Base-by-base conservation (phyloP, 2,113 vertebrate genomes). In the Neodontobutis hainanensis region DNA sequence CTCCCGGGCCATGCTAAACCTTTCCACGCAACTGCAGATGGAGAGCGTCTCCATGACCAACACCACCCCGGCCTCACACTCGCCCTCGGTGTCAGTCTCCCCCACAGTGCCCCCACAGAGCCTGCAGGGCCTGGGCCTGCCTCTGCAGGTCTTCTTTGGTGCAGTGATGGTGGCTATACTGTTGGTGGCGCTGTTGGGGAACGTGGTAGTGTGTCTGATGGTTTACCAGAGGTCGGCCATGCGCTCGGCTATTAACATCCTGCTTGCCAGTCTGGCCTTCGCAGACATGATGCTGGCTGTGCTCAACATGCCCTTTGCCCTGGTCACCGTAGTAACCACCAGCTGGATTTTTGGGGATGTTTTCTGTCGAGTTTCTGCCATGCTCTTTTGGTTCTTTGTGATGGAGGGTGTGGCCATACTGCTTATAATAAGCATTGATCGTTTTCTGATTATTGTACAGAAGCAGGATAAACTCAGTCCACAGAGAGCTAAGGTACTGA, bases 241-340 rank as follows among this genome's bases (percentile, higher is more conserved):
- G 97, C 91, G 97, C 76, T 99, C 97, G 1, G 97, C 97, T 60
- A 99, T 99, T 91, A 99, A 99, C 89, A 97, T 98, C 85, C 94
- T 99, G 35, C 87, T 99, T 63, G 97, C 97, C 60, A 99, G 95
- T 81, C 86, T 99, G 85, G 97, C 97, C 47, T 97, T 98, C 70
- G 95, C 97, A 6, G 97, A 99, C 89, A 95, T 98, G 95, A 92
- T 97, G 92, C 92, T 99, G 69, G 95, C 97, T 32, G 88, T 97
- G 81, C 90, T 98, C 63, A 97, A 97, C 90, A 97, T 99, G 96
- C 96, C 97, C 42, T 96, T 98, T 49, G 95, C 96, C 64, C 83
- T 98, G 69, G 90, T 98, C 51, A 96, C 96, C 0, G 92, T 96
- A 44, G 88, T 96, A 66, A 95, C 95, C 61, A 95, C 94, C 5